Percentiles rank a stretch among this genome's conserved stretches.
Evolutionary conservation across 2,797 vertebrate species (phyloP).

Genomic region (Myiotriccus ornatus): DNA sequence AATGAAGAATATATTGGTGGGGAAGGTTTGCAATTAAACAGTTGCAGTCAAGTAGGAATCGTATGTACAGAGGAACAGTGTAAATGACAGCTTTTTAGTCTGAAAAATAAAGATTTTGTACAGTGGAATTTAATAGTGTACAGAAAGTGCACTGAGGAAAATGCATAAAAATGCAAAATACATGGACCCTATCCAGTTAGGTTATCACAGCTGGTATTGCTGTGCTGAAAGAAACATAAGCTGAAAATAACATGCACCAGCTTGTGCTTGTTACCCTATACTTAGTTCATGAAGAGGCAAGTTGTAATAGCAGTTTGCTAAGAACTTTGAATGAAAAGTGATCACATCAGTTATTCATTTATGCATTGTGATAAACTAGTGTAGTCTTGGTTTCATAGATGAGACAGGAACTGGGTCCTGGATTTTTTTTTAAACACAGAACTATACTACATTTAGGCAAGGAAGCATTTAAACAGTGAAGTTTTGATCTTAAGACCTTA

Average conservation of each 20-base stretch:
- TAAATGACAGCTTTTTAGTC: background rate
- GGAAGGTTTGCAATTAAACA: background rate
- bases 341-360: background rate
- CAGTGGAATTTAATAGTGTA: background rate
- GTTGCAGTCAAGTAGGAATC: background rate
- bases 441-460: background rate
- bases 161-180: background rate
- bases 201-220: background rate
- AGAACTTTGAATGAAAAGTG: background rate
- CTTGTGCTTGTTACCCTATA: fast-evolving
- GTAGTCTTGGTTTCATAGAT: background rate
- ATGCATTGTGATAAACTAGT: background rate
- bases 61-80: background rate
- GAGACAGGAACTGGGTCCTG: background rate
- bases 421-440: background rate
- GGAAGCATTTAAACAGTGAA: background rate
- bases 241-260: background rate
- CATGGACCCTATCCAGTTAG: background rate
- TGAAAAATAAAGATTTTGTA: background rate
- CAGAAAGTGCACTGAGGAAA: background rate
- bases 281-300: background rate
- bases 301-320: background rate
- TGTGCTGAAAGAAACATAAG: background rate
- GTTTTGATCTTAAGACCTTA: background rate
- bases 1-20: background rate